These are phyloP conservation scores for Indri indri DNA, from an alignment of 2,113 vertebrate genomes.

Conservation along the genomic window DNA sequence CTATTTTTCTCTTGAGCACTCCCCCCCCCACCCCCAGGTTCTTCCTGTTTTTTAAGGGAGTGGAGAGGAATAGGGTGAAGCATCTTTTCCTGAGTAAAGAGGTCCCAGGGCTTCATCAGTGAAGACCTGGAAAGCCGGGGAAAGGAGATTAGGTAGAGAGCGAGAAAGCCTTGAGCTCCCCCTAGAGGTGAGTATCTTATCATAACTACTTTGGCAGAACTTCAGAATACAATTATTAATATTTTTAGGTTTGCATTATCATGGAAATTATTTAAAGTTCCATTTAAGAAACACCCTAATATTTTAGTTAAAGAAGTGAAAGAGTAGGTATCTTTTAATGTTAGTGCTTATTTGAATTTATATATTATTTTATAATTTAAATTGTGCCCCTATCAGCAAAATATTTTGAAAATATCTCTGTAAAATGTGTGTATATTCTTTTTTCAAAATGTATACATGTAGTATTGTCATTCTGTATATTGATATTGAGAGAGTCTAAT, in stretches of 20 bases:
- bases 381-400: neutral
- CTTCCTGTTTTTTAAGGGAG: neutral
- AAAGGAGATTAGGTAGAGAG: neutral
- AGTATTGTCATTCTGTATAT: neutral
- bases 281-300: neutral
- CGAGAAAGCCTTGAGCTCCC: neutral
- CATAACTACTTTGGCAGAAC: neutral
- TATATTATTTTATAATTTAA: neutral
- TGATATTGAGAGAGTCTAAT: constrained; percentile 25
- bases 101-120: neutral
- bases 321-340: neutral
- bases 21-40: no score
- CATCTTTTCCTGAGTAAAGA: neutral
- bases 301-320: neutral
- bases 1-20: no score
- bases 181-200: neutral
- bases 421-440: neutral
- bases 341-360: neutral
- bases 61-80: neutral
- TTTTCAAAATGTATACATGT: neutral
- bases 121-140: neutral
- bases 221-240: neutral
- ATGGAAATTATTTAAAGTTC: neutral
- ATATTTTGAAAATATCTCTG: constrained; percentile 10
- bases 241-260: neutral